Conservation (phyloP, 1,140 invertebrate genomes). For the Berghia stephanieae region DNA sequence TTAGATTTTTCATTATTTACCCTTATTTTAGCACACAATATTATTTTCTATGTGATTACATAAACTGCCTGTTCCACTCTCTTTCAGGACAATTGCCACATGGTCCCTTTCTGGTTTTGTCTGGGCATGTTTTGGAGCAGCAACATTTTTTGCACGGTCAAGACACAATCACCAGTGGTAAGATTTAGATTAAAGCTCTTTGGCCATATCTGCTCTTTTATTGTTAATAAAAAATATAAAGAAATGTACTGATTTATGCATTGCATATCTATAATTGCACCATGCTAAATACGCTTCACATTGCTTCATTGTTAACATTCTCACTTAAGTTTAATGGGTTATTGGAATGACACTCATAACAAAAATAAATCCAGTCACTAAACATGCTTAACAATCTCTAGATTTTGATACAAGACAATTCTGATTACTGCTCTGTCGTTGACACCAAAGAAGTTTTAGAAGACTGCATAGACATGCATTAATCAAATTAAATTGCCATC, state of each 20-base stretch:
- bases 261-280: neutral
- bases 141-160: constrained; percentile 53
- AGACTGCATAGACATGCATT: too few relatives aligned
- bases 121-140: constrained; percentile 48
- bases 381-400: neutral
- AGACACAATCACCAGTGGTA: constrained; percentile 53
- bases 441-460: too few relatives aligned
- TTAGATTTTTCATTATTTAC: too few relatives aligned
- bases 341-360: neutral
- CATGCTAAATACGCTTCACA: too few relatives aligned
- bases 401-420: neutral
- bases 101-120: constrained; percentile 53
- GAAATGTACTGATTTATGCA: too few relatives aligned
- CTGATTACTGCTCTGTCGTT: neutral
- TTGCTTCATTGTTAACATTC: neutral
- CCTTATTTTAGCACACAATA: too few relatives aligned
- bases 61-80: too few relatives aligned
- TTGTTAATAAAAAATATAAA: too few relatives aligned
- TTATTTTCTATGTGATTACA: too few relatives aligned
- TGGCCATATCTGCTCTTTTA: neutral
- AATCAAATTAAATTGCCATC: too few relatives aligned
- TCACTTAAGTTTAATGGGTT: neutral
- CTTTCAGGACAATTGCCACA: constrained; percentile 46
- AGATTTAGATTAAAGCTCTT: neutral
- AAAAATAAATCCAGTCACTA: neutral